Evolutionary conservation across 2,888 invertebrate genomes (phyloP), one percentile per base, ranked within the genome.

Genomic region (Rhimphoctona megacephalus): DNA sequence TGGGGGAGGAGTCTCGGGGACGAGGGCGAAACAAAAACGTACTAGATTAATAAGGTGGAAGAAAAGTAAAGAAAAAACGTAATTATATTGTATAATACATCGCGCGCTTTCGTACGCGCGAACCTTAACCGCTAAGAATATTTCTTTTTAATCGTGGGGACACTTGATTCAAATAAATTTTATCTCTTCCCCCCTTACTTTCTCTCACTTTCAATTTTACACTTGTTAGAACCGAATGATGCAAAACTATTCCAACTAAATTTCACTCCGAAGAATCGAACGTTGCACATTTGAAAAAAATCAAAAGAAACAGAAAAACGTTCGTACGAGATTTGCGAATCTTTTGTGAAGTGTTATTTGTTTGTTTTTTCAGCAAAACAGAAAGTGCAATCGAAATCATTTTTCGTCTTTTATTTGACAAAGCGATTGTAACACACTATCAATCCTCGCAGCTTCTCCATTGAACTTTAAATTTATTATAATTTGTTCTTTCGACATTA

Each of bases 1-100:
- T 80, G 73, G 70, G 39, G 39, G 7, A 39, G 7, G 39, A 39
- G 39, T 39, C 39, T 39, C 39, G 39, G 39, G 52, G 52, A 9
- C n/a, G 33, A n/a, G 33, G 33, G 72, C 52, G n/a, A 33, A 76
- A 52, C 25, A 9, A 57, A 67, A 66, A 39, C 39, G 39, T 39
- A 78, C 67, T 43, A 46, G 64, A 83, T 86, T 57, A 67, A 85
- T 85, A 73, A 86, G 76, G 74, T 83, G 73, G 79, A 76, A 78
- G 79, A 69, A 78, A 76, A 67, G 72, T 74, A 81, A 85, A 85
- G 76, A 79, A 67, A 82, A 87, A 88, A 86, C 85, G 85, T 88
- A 89, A 88, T 86, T 85, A 89, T 88, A 85, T 88, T 89, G 86
- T 91, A 92, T 90, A 90, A 90, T 92, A 92, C 90, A 92, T 89